Evolutionary conservation across 2,888 invertebrate species (phyloP), one percentile per base, ranked within the genome.

Genomic region (Sphaerophoria taeniata): DNA sequence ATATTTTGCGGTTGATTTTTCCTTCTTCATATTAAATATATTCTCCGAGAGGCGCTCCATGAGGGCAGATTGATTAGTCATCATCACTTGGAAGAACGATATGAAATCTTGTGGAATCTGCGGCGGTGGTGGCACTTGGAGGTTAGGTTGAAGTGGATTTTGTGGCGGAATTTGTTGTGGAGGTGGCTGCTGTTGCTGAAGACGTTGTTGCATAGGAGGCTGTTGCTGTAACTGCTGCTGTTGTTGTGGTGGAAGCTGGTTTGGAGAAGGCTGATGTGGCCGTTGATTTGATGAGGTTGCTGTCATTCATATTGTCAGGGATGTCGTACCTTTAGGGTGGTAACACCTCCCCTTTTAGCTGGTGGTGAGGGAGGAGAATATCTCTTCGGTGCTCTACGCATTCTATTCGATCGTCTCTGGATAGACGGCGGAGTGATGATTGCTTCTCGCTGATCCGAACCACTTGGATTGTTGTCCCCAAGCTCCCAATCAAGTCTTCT

Each of bases 1-100:
- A 31, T 63, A 63, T n/a, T 73, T 63, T 3, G 63, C 11, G 1
- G 56, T 31, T 45, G 70, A 6, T 31, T 12, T 39, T 61, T 74
- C 55, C 47, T 24, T 0, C 12, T 65, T 65, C 7, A 31, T 0
- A 1, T 11, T 6, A 12, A 65, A 65, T 0, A 74, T 45, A 56
- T 74, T 65, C 3, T 56, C 39, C 5, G 65, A 16, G 0, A 56
- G 34, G 6, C 56, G 36, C 34, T 45, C 36, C 34, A 74, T 56
- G 55, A 74, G 24, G 11, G 34, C 33, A n/a, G 47, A 56, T 51
- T 65, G 73, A 45, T 71, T 71, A 43, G 12, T 60, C 47, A 34
- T 60, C 36, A 49, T n/a, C 24, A 6, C 5, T 43, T 43, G 45
- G 7, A 61, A 61, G 11, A 61, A 45, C 3, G 39, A 3, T 3